Evolutionary conservation across 2,888 invertebrate genomes (phyloP).

Genomic region (Platycheirus albimanus): DNA sequence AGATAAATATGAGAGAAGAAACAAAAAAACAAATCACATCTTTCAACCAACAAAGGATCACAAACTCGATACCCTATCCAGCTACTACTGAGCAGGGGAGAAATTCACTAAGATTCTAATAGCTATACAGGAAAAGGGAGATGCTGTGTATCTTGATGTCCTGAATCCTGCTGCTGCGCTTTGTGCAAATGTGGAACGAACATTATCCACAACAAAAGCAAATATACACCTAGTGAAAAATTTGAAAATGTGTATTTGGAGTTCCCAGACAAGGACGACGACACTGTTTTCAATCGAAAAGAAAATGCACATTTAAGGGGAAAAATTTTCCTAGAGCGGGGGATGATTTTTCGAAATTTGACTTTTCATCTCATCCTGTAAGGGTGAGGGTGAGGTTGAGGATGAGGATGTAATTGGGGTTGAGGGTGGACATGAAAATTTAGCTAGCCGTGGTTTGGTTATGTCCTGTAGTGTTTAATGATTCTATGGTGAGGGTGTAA

Average conservation of each 20-base stretch:
- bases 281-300: slow-evolving; percentile 49
- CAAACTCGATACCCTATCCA: slow-evolving; percentile 81
- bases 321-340: slow-evolving; percentile 29
- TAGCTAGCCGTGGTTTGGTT: not conserved
- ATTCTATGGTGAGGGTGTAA: slow-evolving; percentile 58
- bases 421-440: not conserved
- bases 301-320: slow-evolving; percentile 66
- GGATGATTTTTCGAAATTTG: slow-evolving; percentile 59
- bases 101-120: slow-evolving; percentile 73
- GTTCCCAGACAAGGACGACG: slow-evolving; percentile 61
- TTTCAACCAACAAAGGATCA: slow-evolving; percentile 70
- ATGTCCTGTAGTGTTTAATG: slow-evolving; percentile 39
- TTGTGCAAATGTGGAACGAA: slow-evolving; percentile 67
- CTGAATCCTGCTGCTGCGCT: slow-evolving; percentile 73
- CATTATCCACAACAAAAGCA: slow-evolving; percentile 19
- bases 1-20: not conserved
- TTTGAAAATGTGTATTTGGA: slow-evolving; percentile 34
- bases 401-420: too few relatives aligned
- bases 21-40: slow-evolving; percentile 44
- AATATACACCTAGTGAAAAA: slow-evolving; percentile 23
- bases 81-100: slow-evolving; percentile 81
- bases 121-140: slow-evolving; percentile 64
- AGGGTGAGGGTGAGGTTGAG: not conserved
- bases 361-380: slow-evolving; percentile 33
- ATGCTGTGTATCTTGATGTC: slow-evolving; percentile 68